Percentiles rank a stretch among this genome's conserved stretches.
phyloP scores from a whole-genome alignment of 2,797 vertebrate genomes.

The Acrossocheilus wenchowensis region DNA sequence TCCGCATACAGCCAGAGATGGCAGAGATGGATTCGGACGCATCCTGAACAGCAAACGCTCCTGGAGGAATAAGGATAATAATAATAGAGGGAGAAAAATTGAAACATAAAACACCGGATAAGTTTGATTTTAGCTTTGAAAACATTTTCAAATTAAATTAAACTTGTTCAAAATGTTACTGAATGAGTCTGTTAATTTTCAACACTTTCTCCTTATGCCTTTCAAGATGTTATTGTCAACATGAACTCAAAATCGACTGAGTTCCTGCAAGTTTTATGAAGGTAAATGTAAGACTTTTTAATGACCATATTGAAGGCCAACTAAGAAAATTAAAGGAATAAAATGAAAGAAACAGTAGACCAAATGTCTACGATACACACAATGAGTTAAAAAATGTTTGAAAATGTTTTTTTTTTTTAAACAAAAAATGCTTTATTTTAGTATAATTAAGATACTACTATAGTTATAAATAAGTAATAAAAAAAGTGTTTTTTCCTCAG shows the following conservation, averaged over 20 bases:
- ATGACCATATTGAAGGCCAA: not conserved
- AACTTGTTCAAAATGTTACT: not conserved
- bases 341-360: not conserved
- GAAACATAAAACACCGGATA: not conserved
- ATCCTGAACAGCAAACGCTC: not conserved
- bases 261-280: not conserved
- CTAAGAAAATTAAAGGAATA: not conserved
- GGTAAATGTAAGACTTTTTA: not conserved
- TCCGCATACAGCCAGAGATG: not conserved
- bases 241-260: not conserved
- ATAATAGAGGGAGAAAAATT: not conserved
- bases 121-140: not conserved
- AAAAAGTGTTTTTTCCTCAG: no score
- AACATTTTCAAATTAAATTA: not conserved
- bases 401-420: no score
- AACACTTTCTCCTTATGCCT: not conserved
- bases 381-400: not conserved
- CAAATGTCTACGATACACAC: not conserved
- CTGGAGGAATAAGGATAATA: not conserved
- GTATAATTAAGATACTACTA: not conserved
- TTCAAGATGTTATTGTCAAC: not conserved
- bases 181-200: not conserved
- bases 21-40: not conserved
- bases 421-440: not conserved
- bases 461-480: no score